Conservation (phyloP, 2,888 invertebrate species). For the Sinopyrophorus schimmeli region DNA sequence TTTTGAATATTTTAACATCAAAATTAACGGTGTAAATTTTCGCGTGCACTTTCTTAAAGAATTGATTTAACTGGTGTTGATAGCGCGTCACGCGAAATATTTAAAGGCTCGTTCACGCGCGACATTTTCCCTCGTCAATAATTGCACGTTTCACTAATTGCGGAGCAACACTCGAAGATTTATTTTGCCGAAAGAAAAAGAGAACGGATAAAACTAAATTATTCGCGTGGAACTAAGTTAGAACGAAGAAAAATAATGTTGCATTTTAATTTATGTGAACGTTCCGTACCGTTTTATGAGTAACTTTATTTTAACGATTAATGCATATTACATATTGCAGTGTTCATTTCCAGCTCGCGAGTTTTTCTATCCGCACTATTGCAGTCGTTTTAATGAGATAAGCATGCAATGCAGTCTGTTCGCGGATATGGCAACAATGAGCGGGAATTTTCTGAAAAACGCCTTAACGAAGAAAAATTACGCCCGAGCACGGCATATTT, state of each 20-base stretch:
- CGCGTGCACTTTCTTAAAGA: conserved; percentile 7
- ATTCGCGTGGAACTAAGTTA: too few relatives aligned
- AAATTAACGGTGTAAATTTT: too few relatives aligned
- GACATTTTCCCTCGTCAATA: too few relatives aligned
- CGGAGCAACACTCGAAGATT: too few relatives aligned
- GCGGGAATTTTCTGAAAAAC: conserved; percentile 17
- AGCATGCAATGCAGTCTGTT: conserved; percentile 17
- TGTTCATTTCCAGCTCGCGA: conserved; percentile 4
- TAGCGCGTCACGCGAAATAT: conserved; percentile 10
- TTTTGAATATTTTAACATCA: too few relatives aligned
- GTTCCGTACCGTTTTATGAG: conserved; percentile 5
- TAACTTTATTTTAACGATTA: conserved; percentile 10
- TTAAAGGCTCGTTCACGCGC: conserved; percentile 6
- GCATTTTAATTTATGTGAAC: conserved; percentile 2
- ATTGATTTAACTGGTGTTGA: conserved; percentile 14
- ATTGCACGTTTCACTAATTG: too few relatives aligned
- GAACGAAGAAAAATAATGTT: too few relatives aligned
- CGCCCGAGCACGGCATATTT: too few relatives aligned
- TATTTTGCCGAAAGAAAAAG: too few relatives aligned
- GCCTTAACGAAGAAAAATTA: too few relatives aligned
- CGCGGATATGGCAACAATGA: conserved; percentile 17
- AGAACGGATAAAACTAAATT: too few relatives aligned
- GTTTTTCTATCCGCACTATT: conserved; percentile 13
- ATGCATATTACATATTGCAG: conserved; percentile 6
- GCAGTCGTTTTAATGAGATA: conserved; percentile 18